Evolutionary conservation across 2,888 invertebrate genomes (phyloP).

Genomic region (Cotesia congregata): DNA sequence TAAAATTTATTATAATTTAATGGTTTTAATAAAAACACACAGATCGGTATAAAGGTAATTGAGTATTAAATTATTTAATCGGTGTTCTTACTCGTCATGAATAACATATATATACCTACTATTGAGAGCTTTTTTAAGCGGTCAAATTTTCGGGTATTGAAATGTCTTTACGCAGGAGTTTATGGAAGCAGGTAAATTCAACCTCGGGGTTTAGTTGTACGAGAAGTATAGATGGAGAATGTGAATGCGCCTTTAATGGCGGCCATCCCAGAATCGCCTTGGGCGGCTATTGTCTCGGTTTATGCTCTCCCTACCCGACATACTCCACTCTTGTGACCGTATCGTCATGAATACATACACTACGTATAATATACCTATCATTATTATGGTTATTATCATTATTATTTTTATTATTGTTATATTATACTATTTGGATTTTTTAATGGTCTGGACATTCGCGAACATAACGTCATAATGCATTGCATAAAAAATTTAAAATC

Average conservation of each 20-base stretch:
- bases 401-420: neutral
- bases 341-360: slow-evolving; percentile 30
- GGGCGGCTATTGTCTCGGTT: slow-evolving; percentile 64
- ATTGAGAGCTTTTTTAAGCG: neutral
- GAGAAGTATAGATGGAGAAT: slow-evolving; percentile 34
- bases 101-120: neutral
- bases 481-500: neutral
- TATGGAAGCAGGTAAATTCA: neutral
- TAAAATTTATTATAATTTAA: neutral
- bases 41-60: neutral
- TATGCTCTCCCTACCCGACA: slow-evolving; percentile 55
- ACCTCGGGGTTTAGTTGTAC: slow-evolving; percentile 7
- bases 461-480: neutral
- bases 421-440: slow-evolving; percentile 1
- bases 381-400: neutral
- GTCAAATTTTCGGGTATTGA: neutral
- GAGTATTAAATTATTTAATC: neutral
- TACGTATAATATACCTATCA: neutral
- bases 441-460: neutral
- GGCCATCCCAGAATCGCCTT: slow-evolving; percentile 51
- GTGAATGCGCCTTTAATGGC: slow-evolving; percentile 49
- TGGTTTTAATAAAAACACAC: neutral
- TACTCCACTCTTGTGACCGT: slow-evolving; percentile 38
- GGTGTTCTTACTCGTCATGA: too few species aligned
- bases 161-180: neutral